Percentiles rank a stretch among this genome's conserved stretches.
Evolutionary conservation across 2,888 invertebrate genomes (phyloP).

Genomic region (Thereva nobilitata): DNA sequence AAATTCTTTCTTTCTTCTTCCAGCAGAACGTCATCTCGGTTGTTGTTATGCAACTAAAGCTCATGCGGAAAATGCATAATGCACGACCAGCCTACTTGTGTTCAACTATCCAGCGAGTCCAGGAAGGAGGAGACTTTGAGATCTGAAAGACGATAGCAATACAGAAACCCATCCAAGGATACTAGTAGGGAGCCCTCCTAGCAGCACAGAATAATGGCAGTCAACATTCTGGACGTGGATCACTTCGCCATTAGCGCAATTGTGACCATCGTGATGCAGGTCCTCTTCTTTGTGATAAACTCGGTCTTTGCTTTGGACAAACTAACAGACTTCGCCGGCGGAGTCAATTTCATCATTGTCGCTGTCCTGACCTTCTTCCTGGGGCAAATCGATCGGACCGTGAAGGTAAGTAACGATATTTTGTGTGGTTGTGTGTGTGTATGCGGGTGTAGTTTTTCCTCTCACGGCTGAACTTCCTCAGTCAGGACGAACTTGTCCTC

Average conservation of each 20-base stretch:
- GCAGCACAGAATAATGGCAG: conserved; percentile 49
- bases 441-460: conserved; percentile 7
- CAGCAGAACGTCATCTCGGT: conserved; percentile 3
- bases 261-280: conserved; percentile 81
- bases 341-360: conserved; percentile 88
- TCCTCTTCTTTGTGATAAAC: conserved; percentile 85
- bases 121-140: background rate
- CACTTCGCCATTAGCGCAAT: conserved; percentile 87
- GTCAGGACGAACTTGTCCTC: background rate
- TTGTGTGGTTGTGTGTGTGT: conserved; percentile 9
- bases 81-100: conserved; percentile 21
- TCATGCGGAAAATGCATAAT: conserved; percentile 26
- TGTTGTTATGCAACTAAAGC: conserved; percentile 9
- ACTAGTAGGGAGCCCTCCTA: background rate
- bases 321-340: conserved; percentile 91
- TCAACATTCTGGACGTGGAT: conserved; percentile 72
- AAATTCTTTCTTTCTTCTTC: background rate
- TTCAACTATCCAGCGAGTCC: conserved; percentile 9
- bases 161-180: background rate
- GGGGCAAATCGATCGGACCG: conserved; percentile 73
- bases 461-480: background rate
- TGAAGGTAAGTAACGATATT: conserved; percentile 61
- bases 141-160: conserved; percentile 15
- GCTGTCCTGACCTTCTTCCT: conserved; percentile 85
- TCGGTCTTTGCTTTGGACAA: conserved; percentile 87